Percentiles rank a stretch among this genome's conserved stretches.
phyloP scores from a whole-genome alignment of 2,113 vertebrate genomes.

The Cololabis saira region DNA sequence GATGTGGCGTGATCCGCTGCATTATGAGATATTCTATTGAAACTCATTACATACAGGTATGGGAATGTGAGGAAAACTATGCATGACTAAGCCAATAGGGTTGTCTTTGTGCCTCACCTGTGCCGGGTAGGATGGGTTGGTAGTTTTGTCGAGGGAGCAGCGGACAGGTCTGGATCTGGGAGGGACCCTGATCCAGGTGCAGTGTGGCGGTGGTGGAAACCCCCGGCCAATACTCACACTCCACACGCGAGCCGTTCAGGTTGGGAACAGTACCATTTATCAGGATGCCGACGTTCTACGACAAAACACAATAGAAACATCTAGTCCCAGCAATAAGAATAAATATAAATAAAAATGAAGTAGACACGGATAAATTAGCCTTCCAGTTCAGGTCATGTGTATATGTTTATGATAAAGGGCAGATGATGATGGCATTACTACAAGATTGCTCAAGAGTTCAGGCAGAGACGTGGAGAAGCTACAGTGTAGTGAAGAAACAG shows the following conservation, averaged over 20 bases:
- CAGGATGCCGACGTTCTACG: constrained; percentile 90
- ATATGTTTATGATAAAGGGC: constrained; percentile 2
- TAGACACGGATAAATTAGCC: background rate
- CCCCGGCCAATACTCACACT: constrained; percentile 88
- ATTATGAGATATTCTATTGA: constrained; percentile 25
- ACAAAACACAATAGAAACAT: constrained; percentile 16
- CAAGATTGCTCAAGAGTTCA: constrained; percentile 48
- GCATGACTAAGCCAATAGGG: constrained; percentile 14
- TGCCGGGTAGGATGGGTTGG: constrained; percentile 79
- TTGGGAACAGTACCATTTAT: constrained; percentile 93
- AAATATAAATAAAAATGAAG: background rate
- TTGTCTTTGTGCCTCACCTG: constrained; percentile 80
- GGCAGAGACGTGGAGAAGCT: constrained; percentile 36
- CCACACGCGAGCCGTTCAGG: constrained; percentile 87
- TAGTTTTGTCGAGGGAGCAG: constrained; percentile 86
- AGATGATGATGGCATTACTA: constrained; percentile 24
- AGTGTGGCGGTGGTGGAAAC: constrained; percentile 85
- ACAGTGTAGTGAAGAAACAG: constrained; percentile 64
- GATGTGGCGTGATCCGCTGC: constrained; percentile 10
- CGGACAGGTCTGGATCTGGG: constrained; percentile 91
- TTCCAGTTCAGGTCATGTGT: constrained; percentile 1
- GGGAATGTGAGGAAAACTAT: background rate
- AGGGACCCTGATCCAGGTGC: constrained; percentile 80
- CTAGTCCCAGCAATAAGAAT: background rate
- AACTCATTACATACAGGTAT: background rate